Conservation (phyloP, 2,797 vertebrate species). For the Coendou prehensilis region DNA sequence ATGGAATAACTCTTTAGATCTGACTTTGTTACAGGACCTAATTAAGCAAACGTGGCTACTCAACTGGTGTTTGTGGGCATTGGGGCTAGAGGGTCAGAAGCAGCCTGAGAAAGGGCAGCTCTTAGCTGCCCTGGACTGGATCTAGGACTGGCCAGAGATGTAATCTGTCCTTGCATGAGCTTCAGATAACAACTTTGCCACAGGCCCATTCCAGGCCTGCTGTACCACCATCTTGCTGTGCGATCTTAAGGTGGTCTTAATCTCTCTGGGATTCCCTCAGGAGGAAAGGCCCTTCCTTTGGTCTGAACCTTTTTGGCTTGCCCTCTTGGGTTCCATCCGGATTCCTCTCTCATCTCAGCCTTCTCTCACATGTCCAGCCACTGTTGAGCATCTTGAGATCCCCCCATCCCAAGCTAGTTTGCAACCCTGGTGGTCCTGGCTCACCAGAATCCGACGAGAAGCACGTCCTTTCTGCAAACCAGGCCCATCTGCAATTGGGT, state of each 20-base stretch:
- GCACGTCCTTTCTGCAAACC: neutral
- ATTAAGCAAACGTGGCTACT: slow-evolving; percentile 60
- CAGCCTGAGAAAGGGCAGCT: slow-evolving; percentile 52
- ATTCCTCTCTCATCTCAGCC: neutral
- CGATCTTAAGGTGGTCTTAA: slow-evolving; percentile 74
- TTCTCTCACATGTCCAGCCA: neutral
- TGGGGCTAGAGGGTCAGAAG: slow-evolving; percentile 53
- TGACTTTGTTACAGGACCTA: slow-evolving; percentile 77
- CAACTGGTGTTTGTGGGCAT: neutral
- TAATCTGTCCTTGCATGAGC: slow-evolving; percentile 71
- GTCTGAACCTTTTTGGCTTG: slow-evolving; percentile 20
- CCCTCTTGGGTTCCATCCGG: neutral
- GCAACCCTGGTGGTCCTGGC: neutral
- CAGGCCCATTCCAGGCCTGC: slow-evolving; percentile 39
- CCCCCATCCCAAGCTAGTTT: neutral
- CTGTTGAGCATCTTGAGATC: neutral
- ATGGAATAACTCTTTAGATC: slow-evolving; percentile 80
- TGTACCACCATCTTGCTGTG: slow-evolving; percentile 7
- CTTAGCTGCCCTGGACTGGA: slow-evolving; percentile 71
- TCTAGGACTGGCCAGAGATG: slow-evolving; percentile 44
- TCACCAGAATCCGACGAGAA: neutral
- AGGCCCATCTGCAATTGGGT: neutral
- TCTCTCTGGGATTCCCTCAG: slow-evolving; percentile 35
- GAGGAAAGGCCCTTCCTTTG: neutral
- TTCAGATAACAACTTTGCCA: slow-evolving; percentile 63